Conservation (phyloP, 2,888 invertebrate species). For the Calliopum simillimum region DNA sequence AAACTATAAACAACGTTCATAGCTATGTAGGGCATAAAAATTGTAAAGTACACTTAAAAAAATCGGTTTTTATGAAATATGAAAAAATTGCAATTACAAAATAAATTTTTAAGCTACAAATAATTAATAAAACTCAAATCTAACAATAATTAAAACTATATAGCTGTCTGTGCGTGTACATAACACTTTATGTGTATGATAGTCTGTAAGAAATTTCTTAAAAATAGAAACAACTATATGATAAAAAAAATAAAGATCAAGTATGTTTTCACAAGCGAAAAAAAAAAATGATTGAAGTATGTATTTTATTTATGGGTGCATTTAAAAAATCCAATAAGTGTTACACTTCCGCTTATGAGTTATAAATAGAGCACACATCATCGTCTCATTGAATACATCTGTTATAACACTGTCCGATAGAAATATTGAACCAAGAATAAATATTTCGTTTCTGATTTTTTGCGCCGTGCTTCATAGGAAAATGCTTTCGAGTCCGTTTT, state of each 20-base stretch:
- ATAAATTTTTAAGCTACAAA: slow-evolving; percentile 9
- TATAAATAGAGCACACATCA: too few relatives aligned
- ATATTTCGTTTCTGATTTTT: too few relatives aligned
- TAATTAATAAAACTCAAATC: slow-evolving; percentile 25
- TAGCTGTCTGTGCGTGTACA: slow-evolving; percentile 21
- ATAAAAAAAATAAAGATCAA: slow-evolving; percentile 3
- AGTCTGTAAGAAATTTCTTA: slow-evolving; percentile 4
- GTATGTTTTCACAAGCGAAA: slow-evolving; percentile 8
- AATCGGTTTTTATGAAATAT: neutral
- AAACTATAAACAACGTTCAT: neutral
- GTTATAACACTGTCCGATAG: too few relatives aligned
- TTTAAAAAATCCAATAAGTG: too few relatives aligned
- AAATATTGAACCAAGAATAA: too few relatives aligned
- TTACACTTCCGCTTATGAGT: too few relatives aligned
- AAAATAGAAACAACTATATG: neutral
- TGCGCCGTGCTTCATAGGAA: too few relatives aligned
- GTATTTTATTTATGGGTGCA: too few relatives aligned
- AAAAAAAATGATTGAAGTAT: too few relatives aligned
- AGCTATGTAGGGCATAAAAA: slow-evolving; percentile 6
- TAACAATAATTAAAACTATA: slow-evolving; percentile 11
- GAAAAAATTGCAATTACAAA: slow-evolving; percentile 7
- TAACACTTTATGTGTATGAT: neutral
- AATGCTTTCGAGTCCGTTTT: too few relatives aligned
- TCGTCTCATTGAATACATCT: too few relatives aligned
- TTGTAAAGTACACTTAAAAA: neutral